Evolutionary conservation across 1,140 invertebrate genomes (phyloP).

Genomic region (Pygmarrhopalites habei): DNA sequence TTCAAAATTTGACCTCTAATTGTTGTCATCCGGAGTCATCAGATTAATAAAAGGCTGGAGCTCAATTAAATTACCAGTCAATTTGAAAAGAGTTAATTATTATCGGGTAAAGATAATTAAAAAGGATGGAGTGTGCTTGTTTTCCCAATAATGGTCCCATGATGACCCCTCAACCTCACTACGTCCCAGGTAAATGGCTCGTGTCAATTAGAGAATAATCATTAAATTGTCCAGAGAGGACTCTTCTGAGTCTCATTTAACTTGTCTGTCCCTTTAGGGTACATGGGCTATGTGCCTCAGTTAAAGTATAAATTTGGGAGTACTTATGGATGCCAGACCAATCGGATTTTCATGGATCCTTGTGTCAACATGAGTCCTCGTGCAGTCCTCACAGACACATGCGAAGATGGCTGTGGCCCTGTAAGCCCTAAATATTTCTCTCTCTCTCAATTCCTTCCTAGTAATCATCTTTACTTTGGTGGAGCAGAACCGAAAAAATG

Average conservation of each 20-base stretch:
- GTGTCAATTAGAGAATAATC: not conserved
- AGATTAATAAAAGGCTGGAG: too few species aligned
- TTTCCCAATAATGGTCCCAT: constrained; percentile 35
- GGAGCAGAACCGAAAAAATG: too few species aligned
- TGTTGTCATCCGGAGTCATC: too few species aligned
- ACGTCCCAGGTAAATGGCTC: constrained; percentile 34
- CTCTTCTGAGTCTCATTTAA: not conserved
- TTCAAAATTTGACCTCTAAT: too few species aligned
- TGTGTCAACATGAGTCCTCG: constrained; percentile 59
- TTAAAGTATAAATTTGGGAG: constrained; percentile 61
- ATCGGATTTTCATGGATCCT: constrained; percentile 63
- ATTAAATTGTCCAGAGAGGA: not conserved
- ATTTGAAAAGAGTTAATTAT: too few species aligned
- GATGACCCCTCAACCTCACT: constrained; percentile 34
- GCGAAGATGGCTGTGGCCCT: constrained; percentile 48
- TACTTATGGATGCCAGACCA: constrained; percentile 60
- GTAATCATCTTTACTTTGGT: too few species aligned
- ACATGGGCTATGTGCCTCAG: constrained; percentile 64
- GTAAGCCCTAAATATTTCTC: constrained; percentile 17
- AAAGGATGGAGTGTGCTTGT: constrained; percentile 29
- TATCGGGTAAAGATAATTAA: too few species aligned
- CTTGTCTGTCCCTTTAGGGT: too few species aligned
- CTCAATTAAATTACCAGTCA: too few species aligned
- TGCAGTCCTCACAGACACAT: constrained; percentile 57
- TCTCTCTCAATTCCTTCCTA: constrained; percentile 1